Base-by-base conservation (phyloP, 2,888 invertebrate species). In the Xestia rhomboidea region DNA sequence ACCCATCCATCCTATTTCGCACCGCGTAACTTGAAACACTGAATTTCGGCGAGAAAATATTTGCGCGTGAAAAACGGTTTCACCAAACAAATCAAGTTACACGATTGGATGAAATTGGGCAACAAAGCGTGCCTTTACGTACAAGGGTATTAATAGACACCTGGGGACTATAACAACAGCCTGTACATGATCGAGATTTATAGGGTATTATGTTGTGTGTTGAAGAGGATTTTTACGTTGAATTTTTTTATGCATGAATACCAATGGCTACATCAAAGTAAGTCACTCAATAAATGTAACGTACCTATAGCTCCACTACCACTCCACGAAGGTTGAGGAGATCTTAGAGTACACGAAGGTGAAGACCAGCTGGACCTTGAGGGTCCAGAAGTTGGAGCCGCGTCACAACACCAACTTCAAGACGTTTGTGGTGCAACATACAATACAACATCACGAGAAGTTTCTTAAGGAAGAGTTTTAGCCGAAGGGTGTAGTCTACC, bases 11-110 rank as follows among this genome's bases (percentile, higher is more conserved):
- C 70, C 15, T 71, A 70, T 83, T 83, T 81, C 49, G 76, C 69
- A 68, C 51, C 66, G 18, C 21, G 81, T 77, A 75, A 79, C 79
- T 68, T 64, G 73, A 85, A 82, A 78, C 84, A 76, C 80, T 70
- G 83, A 85, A 83, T 87, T 80, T 76, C 67, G 68, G 41, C 1
- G 54, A 49, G 51, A 85, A 87, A 87, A 87, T 82, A 71, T 84
- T 85, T 81, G 34, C 68, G 68, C 78, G 62, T 69, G 64, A 80
- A 79, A 87, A 82, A 80, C 71, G 66, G 64, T 68, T 81, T 60
- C 63, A 70, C 74, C 77, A 81, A 78, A 83, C 73, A 81, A 79
- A 83, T 77, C 77, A 76, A 73, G 73, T 68, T 73, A 77, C 79
- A 63, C 34, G 67, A 86, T 84, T 82, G 76, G 76, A 74, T 71